Evolutionary conservation across 2,888 invertebrate genomes (phyloP), one percentile per base, ranked within the genome.

Genomic region (Theodoxus fluviatilis): DNA sequence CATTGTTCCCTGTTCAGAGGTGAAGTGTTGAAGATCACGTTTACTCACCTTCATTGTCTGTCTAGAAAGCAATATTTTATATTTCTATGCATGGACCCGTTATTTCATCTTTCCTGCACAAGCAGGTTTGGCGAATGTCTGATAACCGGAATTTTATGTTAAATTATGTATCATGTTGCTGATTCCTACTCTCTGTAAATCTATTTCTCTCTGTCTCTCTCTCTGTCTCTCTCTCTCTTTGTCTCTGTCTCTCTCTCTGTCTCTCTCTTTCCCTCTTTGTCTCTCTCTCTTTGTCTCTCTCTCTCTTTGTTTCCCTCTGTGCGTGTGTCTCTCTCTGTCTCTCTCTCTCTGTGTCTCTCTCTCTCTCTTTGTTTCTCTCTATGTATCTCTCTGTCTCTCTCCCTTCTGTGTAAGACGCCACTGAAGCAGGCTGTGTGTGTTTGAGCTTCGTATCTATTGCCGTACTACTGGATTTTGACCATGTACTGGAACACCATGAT

Each of bases 161-260:
- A 2, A 22, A 49, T 22, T 22, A 4, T 22, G 25, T 15, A 52
- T 7, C 25, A 35, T 2, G 22, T 57, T 15, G 3, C 28, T 67
- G 35, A 12, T 28, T 31, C 25, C 9, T 22, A 6, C 35, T 55
- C 25, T 31, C 57, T 43, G n/a, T 55, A 28, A 35, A 6, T 57
- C 59, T 68, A 22, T 55, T 4, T 68, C 38, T 55, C 38, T 57
- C 12, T 68, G 18, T 68, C 33, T 68, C 37, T 68, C 68, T 68
- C 12, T 55, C 40, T 59, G 9, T 37, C 47, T 68, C 6, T 55
- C 57, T 68, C 15, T 59, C 35, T 59, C 22, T 52, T 28, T 40
- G 12, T 37, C n/a, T 38, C 38, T 52, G 25, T 59, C 68, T 38
- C 68, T 33, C 52, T 47, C 47, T 38, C 47, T 38, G 28, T 33